Base-by-base conservation (phyloP, 2,797 vertebrate species). In the Australoheros facetus region DNA sequence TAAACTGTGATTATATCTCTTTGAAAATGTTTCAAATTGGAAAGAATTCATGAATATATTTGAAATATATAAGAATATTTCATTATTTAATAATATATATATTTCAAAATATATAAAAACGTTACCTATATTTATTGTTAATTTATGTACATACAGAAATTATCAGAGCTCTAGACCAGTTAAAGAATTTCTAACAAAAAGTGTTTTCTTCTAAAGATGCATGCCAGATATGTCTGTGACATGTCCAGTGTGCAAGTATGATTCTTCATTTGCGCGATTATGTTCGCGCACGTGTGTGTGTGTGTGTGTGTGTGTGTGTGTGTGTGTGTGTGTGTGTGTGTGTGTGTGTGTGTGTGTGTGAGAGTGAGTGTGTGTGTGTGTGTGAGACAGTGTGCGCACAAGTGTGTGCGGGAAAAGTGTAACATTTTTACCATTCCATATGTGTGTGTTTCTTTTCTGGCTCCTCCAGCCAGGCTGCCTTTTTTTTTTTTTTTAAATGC, bases 1-100 rank as follows among this genome's bases (percentile, higher is more conserved):
- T 93, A 93, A 95, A 95, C 95, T 96, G 96, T 96, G 95, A 96
- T 90, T 94, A 91, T 94, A 93, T 93, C 91, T 94, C 92, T 93
- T 91, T 89, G 85, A 93, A 94, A 83, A 95, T 92, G 91, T 95
- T 95, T 95, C 83, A 93, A 92, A 92, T 91, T 91, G 92, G 92
- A 94, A 94, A 90, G 88, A 90, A 93, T 91, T 93, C 92, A 94
- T 92, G 88, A 92, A 94, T 93, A 95, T 95, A 94, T 95, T 95
- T 95, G 93, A 96, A 94, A 94, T 94, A 94, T 95, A 95, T 94
- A 91, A 88, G 77, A 93, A 94, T 94, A 95, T 94, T 94, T 94
- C 88, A 95, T 89, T 94, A 95, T 95, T 94, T 93, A 95, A 89
- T 89, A 91, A n/a, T 42, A 56, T 91, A 45, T 48, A 48, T 48